Evolutionary conservation across 2,113 vertebrate genomes (phyloP).

Genomic region (Melanostigma gelatinosum): DNA sequence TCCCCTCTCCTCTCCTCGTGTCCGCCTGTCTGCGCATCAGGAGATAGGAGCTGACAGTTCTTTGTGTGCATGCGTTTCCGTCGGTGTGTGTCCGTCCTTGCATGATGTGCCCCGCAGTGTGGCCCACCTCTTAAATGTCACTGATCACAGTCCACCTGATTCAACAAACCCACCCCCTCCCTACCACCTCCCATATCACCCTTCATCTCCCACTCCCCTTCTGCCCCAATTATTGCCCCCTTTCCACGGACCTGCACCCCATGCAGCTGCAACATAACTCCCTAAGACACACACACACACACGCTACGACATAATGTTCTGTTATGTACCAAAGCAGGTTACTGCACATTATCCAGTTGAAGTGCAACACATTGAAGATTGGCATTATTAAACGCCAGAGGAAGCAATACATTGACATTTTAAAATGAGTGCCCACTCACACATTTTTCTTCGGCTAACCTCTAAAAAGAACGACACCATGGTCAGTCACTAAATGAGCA

Average conservation of each 20-base stretch:
- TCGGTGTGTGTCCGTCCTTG: slow-evolving; percentile 34
- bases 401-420: slow-evolving; percentile 55
- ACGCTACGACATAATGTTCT: not conserved
- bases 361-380: slow-evolving; percentile 22
- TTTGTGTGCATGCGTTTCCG: slow-evolving; percentile 30
- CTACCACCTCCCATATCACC: not conserved
- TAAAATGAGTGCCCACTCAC: slow-evolving; percentile 15
- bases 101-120: slow-evolving; percentile 68
- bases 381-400: slow-evolving; percentile 55
- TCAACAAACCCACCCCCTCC: slow-evolving; percentile 21
- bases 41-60: slow-evolving; percentile 72
- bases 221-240: slow-evolving; percentile 42
- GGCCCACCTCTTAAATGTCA: slow-evolving; percentile 77
- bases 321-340: slow-evolving; percentile 9
- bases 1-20: slow-evolving; percentile 48
- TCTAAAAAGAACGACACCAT: slow-evolving; percentile 25
- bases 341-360: slow-evolving; percentile 10
- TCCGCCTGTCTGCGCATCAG: slow-evolving; percentile 56
- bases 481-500: slow-evolving; percentile 22
- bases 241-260: slow-evolving; percentile 15
- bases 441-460: slow-evolving; percentile 18
- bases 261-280: slow-evolving; percentile 2
- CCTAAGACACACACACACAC: not conserved
- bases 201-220: slow-evolving; percentile 23
- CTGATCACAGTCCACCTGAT: slow-evolving; percentile 79